Evolutionary conservation across 2,797 vertebrate genomes (phyloP), one percentile per base, ranked within the genome.

Genomic region (Scolopax bukidnonensis): DNA sequence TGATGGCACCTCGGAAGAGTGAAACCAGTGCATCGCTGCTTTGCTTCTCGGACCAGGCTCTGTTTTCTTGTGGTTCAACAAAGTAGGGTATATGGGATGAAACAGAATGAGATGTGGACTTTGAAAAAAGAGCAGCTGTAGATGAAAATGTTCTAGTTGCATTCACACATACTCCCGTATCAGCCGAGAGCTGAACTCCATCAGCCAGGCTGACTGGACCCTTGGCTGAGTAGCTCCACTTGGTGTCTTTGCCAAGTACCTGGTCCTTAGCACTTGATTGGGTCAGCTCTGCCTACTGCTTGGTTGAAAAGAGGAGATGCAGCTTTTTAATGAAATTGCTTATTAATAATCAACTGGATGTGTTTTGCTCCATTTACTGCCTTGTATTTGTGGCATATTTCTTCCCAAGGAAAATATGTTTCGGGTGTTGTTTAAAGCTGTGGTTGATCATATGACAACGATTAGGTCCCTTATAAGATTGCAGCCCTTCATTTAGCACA

Each of bases 1-100:
- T 50, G 97, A 98, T 9, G 97, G 97, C 70, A 83, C 96, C 0
- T 3, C 51, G 0, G 98, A 98, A 45, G 98, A 98, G 11, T 98
- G 97, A 97, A 93, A 27, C 12, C 8, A 5, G 4, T 41, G 36
- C 21, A 11, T 5, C 6, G 9, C 64, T 32, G 45, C 47, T 41
- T 71, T 4, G 0, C 17, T 85, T 4, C 36, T 65, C 12, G 48
- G 16, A 43, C 9, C 33, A 16, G 38, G 32, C 47, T 71, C 76
- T 68, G 3, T 48, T 36, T 71, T 67, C 65, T 32, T 32, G 28
- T 43, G 40, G 45, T 85, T 3, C 8, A 36, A 41, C 12, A 28
- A 28, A 18, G 38, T 30, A 45, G 30, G 16, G 9, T 59, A 51
- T 28, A 15, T 16, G 32, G 21, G 24, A 19, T 80, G 54, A 76